Evolutionary conservation across 2,888 invertebrate genomes (phyloP).

Genomic region (Papilio elwesi): DNA sequence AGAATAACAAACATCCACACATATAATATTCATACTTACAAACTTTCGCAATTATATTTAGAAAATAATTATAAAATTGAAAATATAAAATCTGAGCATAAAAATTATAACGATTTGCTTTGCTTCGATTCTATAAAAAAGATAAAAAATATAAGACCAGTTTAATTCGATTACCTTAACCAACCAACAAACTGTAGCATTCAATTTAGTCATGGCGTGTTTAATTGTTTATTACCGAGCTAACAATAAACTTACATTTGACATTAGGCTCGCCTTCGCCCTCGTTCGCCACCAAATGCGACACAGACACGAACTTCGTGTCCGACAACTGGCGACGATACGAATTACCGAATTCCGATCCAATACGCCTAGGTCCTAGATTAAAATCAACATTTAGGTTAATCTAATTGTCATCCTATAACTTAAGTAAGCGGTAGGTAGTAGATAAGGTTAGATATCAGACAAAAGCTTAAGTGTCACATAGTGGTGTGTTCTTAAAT

Average conservation of each 20-base stretch:
- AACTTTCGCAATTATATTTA: no score
- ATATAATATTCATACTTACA: no score
- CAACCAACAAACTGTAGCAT: conserved; percentile 13
- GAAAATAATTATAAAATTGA: no score
- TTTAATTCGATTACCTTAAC: not conserved
- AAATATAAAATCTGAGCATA: not conserved
- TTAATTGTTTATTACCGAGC: conserved; percentile 37
- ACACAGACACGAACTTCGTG: conserved; percentile 39
- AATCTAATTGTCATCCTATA: no score
- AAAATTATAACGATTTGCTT: not conserved
- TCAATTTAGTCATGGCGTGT: conserved; percentile 34
- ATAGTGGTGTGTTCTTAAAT: no score
- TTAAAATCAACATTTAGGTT: conserved; percentile 14
- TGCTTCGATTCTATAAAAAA: not conserved
- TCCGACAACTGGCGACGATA: conserved; percentile 38
- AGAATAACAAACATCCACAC: no score
- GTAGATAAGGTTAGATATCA: no score
- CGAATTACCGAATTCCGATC: conserved; percentile 40
- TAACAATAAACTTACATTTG: conserved; percentile 38
- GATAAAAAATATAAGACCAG: not conserved
- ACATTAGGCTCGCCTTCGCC: conserved; percentile 38
- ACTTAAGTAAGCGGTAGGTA: no score
- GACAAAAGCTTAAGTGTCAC: no score
- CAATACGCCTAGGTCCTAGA: conserved; percentile 14
- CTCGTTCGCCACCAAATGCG: conserved; percentile 31